Base-by-base conservation (phyloP, 2,888 invertebrate genomes). In the Drosophila paranaensis region DNA sequence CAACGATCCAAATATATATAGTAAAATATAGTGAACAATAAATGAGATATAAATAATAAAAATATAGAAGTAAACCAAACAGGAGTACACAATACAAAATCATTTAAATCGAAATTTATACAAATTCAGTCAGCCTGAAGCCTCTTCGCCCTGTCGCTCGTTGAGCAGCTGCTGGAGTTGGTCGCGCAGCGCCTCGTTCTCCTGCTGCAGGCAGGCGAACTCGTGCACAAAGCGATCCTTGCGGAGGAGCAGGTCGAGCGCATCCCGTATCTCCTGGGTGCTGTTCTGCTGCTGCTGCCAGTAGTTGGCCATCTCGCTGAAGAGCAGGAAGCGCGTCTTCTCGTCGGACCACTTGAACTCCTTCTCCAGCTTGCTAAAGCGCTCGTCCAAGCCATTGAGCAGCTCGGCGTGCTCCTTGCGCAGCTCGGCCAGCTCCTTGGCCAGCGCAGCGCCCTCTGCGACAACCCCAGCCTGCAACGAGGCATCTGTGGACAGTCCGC, bases 141-240 rank as follows among this genome's bases (percentile, higher is more conserved):
- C 27, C 1, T 61, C 27, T 0, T 53, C 53, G 39, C 27, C 39
- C 11, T 73, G 56, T 14, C 35, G 66, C 35, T 70, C 55, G 10
- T 55, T 68, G 2, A 71, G 74, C 11, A 87, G 33, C 5, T 89
- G 66, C 27, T 81, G 54, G 5, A 92, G 39, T 51, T 90, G 82
- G 0, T 72, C 77, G 40, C 84, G 90, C 2, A 93, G 62, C 60
- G 78, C 50, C 60, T 86, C 87, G 64, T 93, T 93, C 61, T 93
- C 93, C 33, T 84, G 69, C 62, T 91, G 88, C 42, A 93, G 66
- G 5, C 83, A 81, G 10, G 79, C 6, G 68, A 90, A 93, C 33
- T 93, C 92, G 20, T 86, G 81, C 6, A 90, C 82, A 68, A 93
- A 92, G 3, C 81, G 82, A 84, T 92, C 92, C 0, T 83, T 83